Base-by-base conservation (phyloP, 2,113 vertebrate species). In the Datnioides undecimradiatus region DNA sequence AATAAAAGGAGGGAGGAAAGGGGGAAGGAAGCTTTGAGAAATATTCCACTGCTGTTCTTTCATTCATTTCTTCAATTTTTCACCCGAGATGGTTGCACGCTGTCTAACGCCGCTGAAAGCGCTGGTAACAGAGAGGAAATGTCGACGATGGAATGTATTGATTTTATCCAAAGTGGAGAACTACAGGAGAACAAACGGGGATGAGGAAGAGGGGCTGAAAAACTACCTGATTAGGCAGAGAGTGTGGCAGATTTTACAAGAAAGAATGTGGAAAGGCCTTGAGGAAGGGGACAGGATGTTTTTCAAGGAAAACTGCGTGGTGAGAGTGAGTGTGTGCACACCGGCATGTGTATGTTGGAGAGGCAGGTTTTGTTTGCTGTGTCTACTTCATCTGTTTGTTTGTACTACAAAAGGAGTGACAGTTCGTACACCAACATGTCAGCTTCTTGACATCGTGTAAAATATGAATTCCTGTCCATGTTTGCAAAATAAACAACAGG, bases 91-190 rank as follows among this genome's bases (percentile, higher is more conserved):
- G 63, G 73, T 48, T 63, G 49, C 68, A 57, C 73, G 63, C 58
- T 13, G 16, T 63, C 57, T 40, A 70, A 73, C 7, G 64, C 70
- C 60, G 36, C 69, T 63, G 55, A 76, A 76, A 73, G 55, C 33
- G 17, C 23, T 5, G 59, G 49, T 63, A 75, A 85, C 67, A 60
- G 27, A 66, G 36, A 58, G 46, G 62, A 79, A 58, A 66, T 75
- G 75, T 67, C 34, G 23, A 62, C 70, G 65, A 49, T 11, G 17
- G 45, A 73, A 68, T 71, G 64, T 69, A 79, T 75, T 69, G 82
- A 87, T 77, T 82, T 67, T 59, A 17, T 43, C 31, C 40, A 40
- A 79, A 87, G 58, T 49, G 69, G 64, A 64, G 64, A 48, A 58
- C 65, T 49, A 72, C n/a, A 12, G n/a, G 33, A 80, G 49, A 73